Evolutionary conservation across 1,140 invertebrate species (phyloP).

Genomic region (Leptestheria dahalacensis): DNA sequence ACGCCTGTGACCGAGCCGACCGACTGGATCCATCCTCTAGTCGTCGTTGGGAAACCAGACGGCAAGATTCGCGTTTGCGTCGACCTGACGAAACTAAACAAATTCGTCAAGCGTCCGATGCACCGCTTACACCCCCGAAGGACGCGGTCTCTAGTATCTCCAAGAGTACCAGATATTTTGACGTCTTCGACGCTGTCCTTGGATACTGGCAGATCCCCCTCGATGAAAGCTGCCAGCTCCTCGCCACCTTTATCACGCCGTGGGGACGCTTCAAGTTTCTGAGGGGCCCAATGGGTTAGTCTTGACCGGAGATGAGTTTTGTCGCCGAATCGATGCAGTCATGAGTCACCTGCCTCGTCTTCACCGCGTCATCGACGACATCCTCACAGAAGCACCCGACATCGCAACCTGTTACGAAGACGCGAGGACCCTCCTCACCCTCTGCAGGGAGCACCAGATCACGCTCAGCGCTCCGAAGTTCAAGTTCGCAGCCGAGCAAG

Average conservation of each 20-base stretch:
- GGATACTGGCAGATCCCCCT: conserved; percentile 26
- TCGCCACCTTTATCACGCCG: conserved; percentile 24
- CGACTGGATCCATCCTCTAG: conserved; percentile 33
- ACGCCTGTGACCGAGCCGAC: conserved; percentile 26
- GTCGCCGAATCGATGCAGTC: conserved; percentile 18
- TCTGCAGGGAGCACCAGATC: conserved; percentile 19
- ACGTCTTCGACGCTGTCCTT: conserved; percentile 22
- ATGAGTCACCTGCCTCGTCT: conserved; percentile 20
- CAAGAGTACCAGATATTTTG: conserved; percentile 9
- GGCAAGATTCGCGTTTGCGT: conserved; percentile 27
- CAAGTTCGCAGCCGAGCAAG: conserved; percentile 18
- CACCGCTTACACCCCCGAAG: conserved; percentile 23
- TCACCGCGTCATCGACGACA: conserved; percentile 26
- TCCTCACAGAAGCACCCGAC: conserved; percentile 19
- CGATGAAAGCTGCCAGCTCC: conserved; percentile 19
- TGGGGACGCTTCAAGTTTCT: conserved; percentile 23
- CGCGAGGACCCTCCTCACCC: conserved; percentile 9
- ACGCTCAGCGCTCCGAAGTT: conserved; percentile 23
- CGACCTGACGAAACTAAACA: conserved; percentile 26
- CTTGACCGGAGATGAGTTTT: conserved; percentile 21
- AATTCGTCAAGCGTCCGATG: conserved; percentile 21
- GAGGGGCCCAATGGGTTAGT: conserved; percentile 24
- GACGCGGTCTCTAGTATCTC: conserved; percentile 16
- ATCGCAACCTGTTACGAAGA: conserved; percentile 15
- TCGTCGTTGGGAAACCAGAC: conserved; percentile 27